phyloP scores from a whole-genome alignment of 2,888 invertebrate genomes.

The Lymantria dispar region DNA sequence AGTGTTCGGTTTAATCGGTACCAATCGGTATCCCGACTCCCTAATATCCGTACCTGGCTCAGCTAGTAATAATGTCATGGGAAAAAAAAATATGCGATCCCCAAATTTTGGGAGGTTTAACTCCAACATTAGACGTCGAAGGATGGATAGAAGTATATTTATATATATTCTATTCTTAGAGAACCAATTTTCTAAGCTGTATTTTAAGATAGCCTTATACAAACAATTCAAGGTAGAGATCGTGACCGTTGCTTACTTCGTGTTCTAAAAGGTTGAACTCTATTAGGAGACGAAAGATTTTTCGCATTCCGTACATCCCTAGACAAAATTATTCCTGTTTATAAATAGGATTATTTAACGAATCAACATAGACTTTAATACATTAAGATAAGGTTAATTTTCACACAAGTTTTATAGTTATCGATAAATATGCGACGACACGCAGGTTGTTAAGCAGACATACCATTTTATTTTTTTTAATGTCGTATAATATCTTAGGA shows the following conservation, averaged over 20 bases:
- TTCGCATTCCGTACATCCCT: constrained; percentile 27
- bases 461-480: constrained; percentile 47
- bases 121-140: no score
- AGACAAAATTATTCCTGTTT: constrained; percentile 56
- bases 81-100: no score
- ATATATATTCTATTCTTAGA: no score
- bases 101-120: no score
- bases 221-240: background rate
- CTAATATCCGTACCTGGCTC: no score
- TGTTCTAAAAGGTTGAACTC: constrained; percentile 7
- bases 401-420: constrained; percentile 15
- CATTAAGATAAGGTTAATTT: constrained; percentile 24
- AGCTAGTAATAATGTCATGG: no score
- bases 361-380: constrained; percentile 21
- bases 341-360: constrained; percentile 18
- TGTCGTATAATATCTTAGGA: constrained; percentile 50
- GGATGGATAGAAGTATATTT: no score
- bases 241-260: constrained; percentile 3
- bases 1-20: no score
- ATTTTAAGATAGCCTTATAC: background rate
- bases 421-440: constrained; percentile 50
- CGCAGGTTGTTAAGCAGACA: constrained; percentile 45
- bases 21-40: no score
- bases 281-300: constrained; percentile 18
- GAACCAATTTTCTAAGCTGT: no score